A percentile compares a stretch with the other conserved stretches of the same genome.
Conservation (phyloP, 2,888 invertebrate species). For the Nasonovia ribisnigri region DNA sequence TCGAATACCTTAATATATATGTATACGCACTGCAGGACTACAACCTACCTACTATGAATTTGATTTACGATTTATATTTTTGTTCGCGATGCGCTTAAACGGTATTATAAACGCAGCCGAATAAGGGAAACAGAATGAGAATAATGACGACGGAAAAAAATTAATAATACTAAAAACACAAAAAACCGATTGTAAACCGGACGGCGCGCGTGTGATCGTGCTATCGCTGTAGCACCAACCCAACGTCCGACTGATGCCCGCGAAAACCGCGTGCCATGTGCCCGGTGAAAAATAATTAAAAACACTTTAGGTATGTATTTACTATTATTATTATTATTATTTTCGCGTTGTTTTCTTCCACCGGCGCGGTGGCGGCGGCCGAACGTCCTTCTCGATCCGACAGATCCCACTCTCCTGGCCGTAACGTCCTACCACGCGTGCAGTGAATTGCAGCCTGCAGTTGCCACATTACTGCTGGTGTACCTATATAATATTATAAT, state of each 20-base stretch:
- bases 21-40: neutral
- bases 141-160: neutral
- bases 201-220: neutral
- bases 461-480: neutral
- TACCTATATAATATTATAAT: neutral
- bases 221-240: neutral
- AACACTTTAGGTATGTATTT: constrained; percentile 11
- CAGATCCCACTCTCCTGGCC: neutral
- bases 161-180: neutral
- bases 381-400: neutral
- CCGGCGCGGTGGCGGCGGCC: neutral
- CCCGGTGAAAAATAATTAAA: constrained; percentile 25
- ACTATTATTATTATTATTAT: neutral
- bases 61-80: neutral
- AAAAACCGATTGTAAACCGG: neutral
- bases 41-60: neutral
- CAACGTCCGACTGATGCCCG: constrained; percentile 43
- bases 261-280: constrained; percentile 52
- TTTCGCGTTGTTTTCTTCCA: neutral
- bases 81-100: neutral
- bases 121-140: neutral
- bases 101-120: neutral
- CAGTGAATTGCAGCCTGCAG: neutral
- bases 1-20: neutral
- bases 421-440: neutral